These are phyloP conservation scores for Melieria picta DNA, from an alignment of 2,888 invertebrate genomes.

Conservation along the genomic window DNA sequence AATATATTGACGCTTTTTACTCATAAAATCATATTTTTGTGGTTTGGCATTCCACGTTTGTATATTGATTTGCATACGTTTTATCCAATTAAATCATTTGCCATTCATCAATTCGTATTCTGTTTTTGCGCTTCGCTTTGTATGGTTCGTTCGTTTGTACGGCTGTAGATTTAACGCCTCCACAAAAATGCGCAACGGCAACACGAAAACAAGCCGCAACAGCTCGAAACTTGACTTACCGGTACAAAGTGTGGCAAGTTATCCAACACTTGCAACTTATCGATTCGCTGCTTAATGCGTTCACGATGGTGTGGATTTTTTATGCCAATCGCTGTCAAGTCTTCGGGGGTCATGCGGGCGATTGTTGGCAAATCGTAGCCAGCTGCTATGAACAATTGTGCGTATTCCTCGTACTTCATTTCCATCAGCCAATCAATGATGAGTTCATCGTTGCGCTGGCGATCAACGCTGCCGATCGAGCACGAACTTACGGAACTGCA, in stretches of 20 bases:
- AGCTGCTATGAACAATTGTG: slow-evolving; percentile 89
- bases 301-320: slow-evolving; percentile 98
- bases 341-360: slow-evolving; percentile 99
- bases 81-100: slow-evolving; percentile 31
- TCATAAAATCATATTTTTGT: no score
- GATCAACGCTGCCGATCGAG: slow-evolving; percentile 81
- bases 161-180: no score
- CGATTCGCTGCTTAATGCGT: slow-evolving; percentile 95
- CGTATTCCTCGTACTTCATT: slow-evolving; percentile 93
- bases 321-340: slow-evolving; percentile 87
- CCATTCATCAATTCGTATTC: slow-evolving; percentile 7
- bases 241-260: slow-evolving; percentile 95
- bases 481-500: slow-evolving; percentile 79
- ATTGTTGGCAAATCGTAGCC: slow-evolving; percentile 98
- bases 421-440: slow-evolving; percentile 95
- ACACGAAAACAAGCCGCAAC: slow-evolving; percentile 1
- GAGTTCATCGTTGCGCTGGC: slow-evolving; percentile 86
- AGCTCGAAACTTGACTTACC: slow-evolving; percentile 68
- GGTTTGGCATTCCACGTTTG: slow-evolving; percentile 7
- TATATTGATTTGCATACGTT: slow-evolving; percentile 21
- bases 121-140: background rate
- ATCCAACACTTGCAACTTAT: slow-evolving; percentile 91
- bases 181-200: background rate
- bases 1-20: no score
- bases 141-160: background rate